phyloP scores from a whole-genome alignment of 2,888 invertebrate genomes.

The Cheilosia vulpina region DNA sequence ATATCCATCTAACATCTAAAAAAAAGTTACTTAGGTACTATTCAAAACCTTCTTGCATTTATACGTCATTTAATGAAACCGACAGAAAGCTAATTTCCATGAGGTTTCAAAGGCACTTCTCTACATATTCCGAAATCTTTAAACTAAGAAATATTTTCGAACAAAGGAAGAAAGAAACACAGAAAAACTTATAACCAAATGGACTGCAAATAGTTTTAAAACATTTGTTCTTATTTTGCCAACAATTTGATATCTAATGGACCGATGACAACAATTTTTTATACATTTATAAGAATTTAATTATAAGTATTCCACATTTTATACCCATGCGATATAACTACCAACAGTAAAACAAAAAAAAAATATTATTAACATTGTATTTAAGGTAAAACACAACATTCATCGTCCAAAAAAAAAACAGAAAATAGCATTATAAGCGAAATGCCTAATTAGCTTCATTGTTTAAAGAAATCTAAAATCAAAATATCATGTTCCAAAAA shows the following conservation, averaged over 20 bases:
- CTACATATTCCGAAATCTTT: slow-evolving; percentile 1
- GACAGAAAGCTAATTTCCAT: slow-evolving; percentile 35
- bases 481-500: slow-evolving; percentile 66
- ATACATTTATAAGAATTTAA: slow-evolving; percentile 62
- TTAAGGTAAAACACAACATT: slow-evolving; percentile 46
- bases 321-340: slow-evolving; percentile 51
- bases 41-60: slow-evolving; percentile 34
- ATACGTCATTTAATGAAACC: slow-evolving; percentile 50
- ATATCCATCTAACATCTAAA: background rate
- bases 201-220: slow-evolving; percentile 52
- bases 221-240: slow-evolving; percentile 27
- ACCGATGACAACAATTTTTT: slow-evolving; percentile 71
- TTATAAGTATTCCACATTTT: slow-evolving; percentile 61
- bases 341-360: background rate
- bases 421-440: slow-evolving; percentile 34
- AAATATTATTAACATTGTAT: slow-evolving; percentile 46
- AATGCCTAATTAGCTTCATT: slow-evolving; percentile 59
- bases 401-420: slow-evolving; percentile 60
- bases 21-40: background rate
- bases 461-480: slow-evolving; percentile 60
- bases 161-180: slow-evolving; percentile 3
- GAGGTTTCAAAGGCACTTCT: slow-evolving; percentile 57
- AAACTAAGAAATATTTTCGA: slow-evolving; percentile 20
- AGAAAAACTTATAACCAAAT: slow-evolving; percentile 37
- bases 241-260: slow-evolving; percentile 37